Percentiles rank a stretch among this genome's conserved stretches.
Evolutionary conservation across 2,797 vertebrate genomes (phyloP).

Genomic region (Aplochiton taeniatus): DNA sequence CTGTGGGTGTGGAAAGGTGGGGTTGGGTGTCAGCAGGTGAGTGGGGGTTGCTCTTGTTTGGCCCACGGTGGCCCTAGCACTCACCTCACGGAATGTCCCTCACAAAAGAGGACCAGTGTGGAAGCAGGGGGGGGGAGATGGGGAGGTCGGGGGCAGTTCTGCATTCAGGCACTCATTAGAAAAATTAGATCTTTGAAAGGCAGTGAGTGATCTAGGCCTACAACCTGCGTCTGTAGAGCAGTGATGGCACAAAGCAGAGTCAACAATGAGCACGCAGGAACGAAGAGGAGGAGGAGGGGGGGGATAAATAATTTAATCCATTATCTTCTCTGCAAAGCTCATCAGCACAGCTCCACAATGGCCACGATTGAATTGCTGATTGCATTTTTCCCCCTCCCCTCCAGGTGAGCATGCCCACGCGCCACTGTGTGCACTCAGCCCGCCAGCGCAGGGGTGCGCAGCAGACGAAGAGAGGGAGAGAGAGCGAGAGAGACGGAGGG

Average conservation of each 20-base stretch:
- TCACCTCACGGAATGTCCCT: constrained; percentile 77
- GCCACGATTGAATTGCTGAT: constrained; percentile 80
- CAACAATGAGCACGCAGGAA: constrained; percentile 63
- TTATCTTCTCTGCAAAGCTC: constrained; percentile 95
- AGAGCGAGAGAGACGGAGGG: background rate
- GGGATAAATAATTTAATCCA: constrained; percentile 96
- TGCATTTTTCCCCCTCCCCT: constrained; percentile 75
- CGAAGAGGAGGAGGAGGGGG: constrained; percentile 23
- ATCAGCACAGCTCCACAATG: constrained; percentile 82
- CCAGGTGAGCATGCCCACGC: constrained; percentile 70
- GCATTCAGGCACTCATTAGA: constrained; percentile 92
- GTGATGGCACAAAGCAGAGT: constrained; percentile 71
- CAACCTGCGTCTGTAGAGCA: constrained; percentile 80
- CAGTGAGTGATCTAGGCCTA: constrained; percentile 88
- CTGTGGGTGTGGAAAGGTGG: constrained; percentile 22
- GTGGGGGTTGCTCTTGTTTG: constrained; percentile 32
- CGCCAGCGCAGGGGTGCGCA: constrained; percentile 49
- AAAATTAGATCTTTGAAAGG: constrained; percentile 97
- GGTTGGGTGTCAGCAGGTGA: background rate
- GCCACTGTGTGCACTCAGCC: constrained; percentile 59
- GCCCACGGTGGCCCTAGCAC: constrained; percentile 77
- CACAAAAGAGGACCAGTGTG: constrained; percentile 69
- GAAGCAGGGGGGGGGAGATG: constrained; percentile 51
- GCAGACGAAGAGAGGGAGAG: background rate
- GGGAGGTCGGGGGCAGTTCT: constrained; percentile 64